Conservation (phyloP, 2,888 invertebrate genomes). For the Chesias legatella region DNA sequence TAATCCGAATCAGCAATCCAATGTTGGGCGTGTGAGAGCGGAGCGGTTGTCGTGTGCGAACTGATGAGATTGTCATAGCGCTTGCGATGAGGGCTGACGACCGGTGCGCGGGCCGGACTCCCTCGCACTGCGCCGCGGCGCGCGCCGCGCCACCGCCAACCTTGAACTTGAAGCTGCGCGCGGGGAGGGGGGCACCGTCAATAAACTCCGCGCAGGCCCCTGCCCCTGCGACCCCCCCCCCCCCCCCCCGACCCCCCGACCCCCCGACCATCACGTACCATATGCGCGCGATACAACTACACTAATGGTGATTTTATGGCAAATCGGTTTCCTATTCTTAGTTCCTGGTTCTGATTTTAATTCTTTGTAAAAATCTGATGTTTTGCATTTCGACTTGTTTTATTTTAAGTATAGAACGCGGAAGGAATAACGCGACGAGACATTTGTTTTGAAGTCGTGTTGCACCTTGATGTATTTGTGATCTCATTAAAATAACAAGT, state of each 20-base stretch:
- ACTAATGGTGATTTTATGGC: slow-evolving; percentile 12
- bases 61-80: slow-evolving; percentile 68
- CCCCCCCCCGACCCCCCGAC: slow-evolving; percentile 33
- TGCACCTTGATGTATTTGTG: too few relatives aligned
- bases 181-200: slow-evolving; percentile 71
- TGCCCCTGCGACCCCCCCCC: slow-evolving; percentile 57
- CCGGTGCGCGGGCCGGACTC: slow-evolving; percentile 80
- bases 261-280: slow-evolving; percentile 9
- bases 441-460: too few relatives aligned
- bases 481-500: too few relatives aligned
- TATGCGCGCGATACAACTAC: slow-evolving; percentile 15
- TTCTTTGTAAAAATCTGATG: background rate
- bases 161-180: slow-evolving; percentile 70
- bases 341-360: background rate
- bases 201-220: slow-evolving; percentile 76
- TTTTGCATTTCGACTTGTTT: too few relatives aligned
- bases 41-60: slow-evolving; percentile 45
- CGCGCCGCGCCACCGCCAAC: slow-evolving; percentile 82
- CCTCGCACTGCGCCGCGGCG: slow-evolving; percentile 80
- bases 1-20: slow-evolving; percentile 69
- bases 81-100: slow-evolving; percentile 73
- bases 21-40: slow-evolving; percentile 28
- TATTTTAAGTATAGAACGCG: too few relatives aligned
- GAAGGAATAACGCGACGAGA: too few relatives aligned
- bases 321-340: slow-evolving; percentile 5